phyloP scores from a whole-genome alignment of 2,797 vertebrate species.

The Macropus fuliginosus region DNA sequence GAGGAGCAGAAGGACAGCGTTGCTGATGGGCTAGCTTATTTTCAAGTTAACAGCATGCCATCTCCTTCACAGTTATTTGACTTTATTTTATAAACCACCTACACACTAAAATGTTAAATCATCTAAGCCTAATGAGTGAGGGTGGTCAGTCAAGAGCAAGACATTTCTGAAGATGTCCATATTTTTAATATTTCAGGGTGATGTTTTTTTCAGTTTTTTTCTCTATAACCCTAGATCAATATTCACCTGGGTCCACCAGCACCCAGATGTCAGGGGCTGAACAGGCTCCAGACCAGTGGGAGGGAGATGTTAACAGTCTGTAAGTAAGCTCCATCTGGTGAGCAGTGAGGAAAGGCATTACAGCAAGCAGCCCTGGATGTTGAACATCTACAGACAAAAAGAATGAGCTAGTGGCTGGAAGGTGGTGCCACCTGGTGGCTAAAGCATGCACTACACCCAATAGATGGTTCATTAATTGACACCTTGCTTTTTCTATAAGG shows the following conservation, averaged over 20 bases:
- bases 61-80: not conserved
- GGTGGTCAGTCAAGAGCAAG: not conserved
- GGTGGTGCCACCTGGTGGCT: not conserved
- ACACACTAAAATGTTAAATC: not conserved
- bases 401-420: not conserved
- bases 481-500: not conserved
- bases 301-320: not conserved
- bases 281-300: not conserved
- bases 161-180: not conserved
- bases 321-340: not conserved
- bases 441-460: not conserved
- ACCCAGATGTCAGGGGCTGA: not conserved
- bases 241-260: not conserved
- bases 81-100: not conserved
- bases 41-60: not conserved
- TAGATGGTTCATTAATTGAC: not conserved
- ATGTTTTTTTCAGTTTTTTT: not conserved
- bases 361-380: too few species aligned
- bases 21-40: not conserved
- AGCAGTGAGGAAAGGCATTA: not conserved
- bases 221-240: not conserved
- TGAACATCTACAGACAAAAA: not conserved
- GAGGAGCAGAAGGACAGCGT: not conserved
- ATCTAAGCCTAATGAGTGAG: not conserved
- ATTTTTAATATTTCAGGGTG: not conserved